Evolutionary conservation across 1,140 invertebrate species (phyloP).

Genomic region (Aphelinus atriplicis): DNA sequence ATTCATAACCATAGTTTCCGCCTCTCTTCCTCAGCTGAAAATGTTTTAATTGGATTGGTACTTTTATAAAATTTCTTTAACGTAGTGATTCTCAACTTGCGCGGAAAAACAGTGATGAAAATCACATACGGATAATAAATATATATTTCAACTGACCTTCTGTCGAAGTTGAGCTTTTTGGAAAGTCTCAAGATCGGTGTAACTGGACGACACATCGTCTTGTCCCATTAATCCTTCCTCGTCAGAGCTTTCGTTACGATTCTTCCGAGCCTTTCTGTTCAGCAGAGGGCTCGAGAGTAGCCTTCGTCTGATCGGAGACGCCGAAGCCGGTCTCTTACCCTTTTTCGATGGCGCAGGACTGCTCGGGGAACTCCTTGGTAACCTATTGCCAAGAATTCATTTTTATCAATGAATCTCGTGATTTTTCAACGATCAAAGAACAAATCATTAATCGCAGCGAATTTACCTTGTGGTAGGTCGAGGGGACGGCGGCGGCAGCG

Average conservation of each 20-base stretch:
- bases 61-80: not conserved
- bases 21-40: slow-evolving; percentile 73
- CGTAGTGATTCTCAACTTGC: too few relatives aligned
- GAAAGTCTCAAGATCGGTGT: slow-evolving; percentile 91
- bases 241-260: slow-evolving; percentile 85
- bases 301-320: slow-evolving; percentile 79
- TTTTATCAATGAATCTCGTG: not conserved
- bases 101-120: too few relatives aligned
- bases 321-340: slow-evolving; percentile 78
- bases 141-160: slow-evolving; percentile 72
- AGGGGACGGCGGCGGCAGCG: slow-evolving; percentile 63
- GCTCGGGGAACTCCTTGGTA: slow-evolving; percentile 77
- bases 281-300: slow-evolving; percentile 84
- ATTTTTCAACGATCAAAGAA: too few relatives aligned
- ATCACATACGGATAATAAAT: too few relatives aligned
- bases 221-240: slow-evolving; percentile 79
- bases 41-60: slow-evolving; percentile 12
- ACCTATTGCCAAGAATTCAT: slow-evolving; percentile 51
- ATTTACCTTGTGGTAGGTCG: slow-evolving; percentile 56
- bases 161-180: slow-evolving; percentile 94
- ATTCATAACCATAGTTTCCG: slow-evolving; percentile 60
- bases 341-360: slow-evolving; percentile 78
- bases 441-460: too few relatives aligned
- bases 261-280: slow-evolving; percentile 78
- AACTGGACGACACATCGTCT: slow-evolving; percentile 75